Percentiles rank a stretch among this genome's conserved stretches.
These are phyloP conservation scores for Spinibarbus caldwelli DNA, from an alignment of 2,797 vertebrate genomes.

Conservation along the genomic window DNA sequence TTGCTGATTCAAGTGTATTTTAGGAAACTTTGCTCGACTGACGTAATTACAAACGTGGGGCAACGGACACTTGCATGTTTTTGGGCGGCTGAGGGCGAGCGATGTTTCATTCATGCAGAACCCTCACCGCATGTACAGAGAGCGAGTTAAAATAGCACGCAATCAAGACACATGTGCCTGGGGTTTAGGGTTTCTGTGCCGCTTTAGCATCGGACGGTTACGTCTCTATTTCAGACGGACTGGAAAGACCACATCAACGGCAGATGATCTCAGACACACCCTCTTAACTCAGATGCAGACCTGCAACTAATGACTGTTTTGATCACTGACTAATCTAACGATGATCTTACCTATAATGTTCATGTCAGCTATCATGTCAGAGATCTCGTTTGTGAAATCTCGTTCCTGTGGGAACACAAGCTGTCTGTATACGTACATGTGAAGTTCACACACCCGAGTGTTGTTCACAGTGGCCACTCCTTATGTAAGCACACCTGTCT, in stretches of 20 bases:
- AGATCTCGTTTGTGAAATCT: neutral
- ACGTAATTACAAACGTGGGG: slow-evolving; percentile 42
- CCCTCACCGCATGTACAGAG: neutral
- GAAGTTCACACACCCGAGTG: slow-evolving; percentile 12
- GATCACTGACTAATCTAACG: neutral
- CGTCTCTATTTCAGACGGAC: neutral
- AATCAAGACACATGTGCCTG: slow-evolving; percentile 25
- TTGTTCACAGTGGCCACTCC: slow-evolving; percentile 12
- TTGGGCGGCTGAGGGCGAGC: slow-evolving; percentile 35
- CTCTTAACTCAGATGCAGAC: neutral
- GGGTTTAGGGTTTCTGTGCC: slow-evolving; percentile 1
- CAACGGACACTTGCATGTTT: slow-evolving; percentile 14
- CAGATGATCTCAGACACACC: neutral
- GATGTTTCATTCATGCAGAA: slow-evolving; percentile 15
- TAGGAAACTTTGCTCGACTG: slow-evolving; percentile 24
- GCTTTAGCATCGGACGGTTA: neutral
- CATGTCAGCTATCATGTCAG: neutral
- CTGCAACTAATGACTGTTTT: neutral
- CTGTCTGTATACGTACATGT: neutral
- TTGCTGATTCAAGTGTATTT: slow-evolving; percentile 45
- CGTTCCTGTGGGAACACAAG: neutral
- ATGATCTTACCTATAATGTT: neutral
- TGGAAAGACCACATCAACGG: neutral
- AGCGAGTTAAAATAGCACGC: neutral
- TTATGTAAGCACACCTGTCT: slow-evolving; percentile 35